phyloP scores from a whole-genome alignment of 1,140 invertebrate species.

The Platorchestia sp. region DNA sequence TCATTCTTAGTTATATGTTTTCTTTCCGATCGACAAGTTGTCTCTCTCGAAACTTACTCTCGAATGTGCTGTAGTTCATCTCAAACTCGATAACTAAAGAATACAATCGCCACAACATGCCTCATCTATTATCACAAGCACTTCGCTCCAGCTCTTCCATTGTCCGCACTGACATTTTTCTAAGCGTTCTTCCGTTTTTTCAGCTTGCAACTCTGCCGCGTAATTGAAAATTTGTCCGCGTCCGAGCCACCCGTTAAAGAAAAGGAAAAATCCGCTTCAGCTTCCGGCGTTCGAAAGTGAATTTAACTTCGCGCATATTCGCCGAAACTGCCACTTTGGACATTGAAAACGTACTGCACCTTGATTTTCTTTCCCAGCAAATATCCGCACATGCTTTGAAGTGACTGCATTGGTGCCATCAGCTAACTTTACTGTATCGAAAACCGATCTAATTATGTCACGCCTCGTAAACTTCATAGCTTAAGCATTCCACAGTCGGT shows the following conservation, averaged over 20 bases:
- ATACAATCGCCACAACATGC: background rate
- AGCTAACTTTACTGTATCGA: background rate
- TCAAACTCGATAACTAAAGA: background rate
- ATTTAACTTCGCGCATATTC: background rate
- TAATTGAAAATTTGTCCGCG: conserved; percentile 53
- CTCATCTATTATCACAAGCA: background rate
- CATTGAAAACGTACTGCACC: background rate
- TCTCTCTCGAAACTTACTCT: no score
- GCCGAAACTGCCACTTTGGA: background rate
- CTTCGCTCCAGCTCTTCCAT: background rate
- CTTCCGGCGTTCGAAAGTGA: background rate
- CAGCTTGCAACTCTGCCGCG: background rate
- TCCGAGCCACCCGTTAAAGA: conserved; percentile 25
- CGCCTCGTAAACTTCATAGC: background rate
- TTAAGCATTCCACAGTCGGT: background rate
- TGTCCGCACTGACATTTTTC: background rate
- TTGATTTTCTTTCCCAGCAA: background rate
- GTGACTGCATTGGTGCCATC: background rate
- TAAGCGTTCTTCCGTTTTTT: background rate
- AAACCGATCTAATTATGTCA: background rate
- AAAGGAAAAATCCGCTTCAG: background rate
- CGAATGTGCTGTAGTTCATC: no score
- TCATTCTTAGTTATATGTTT: no score
- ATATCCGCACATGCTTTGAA: background rate
- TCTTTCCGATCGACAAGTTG: no score